Evolutionary conservation across 92 coral and sea anemone genomes (phyloP).

Genomic region (Phenganax stokvisi): DNA sequence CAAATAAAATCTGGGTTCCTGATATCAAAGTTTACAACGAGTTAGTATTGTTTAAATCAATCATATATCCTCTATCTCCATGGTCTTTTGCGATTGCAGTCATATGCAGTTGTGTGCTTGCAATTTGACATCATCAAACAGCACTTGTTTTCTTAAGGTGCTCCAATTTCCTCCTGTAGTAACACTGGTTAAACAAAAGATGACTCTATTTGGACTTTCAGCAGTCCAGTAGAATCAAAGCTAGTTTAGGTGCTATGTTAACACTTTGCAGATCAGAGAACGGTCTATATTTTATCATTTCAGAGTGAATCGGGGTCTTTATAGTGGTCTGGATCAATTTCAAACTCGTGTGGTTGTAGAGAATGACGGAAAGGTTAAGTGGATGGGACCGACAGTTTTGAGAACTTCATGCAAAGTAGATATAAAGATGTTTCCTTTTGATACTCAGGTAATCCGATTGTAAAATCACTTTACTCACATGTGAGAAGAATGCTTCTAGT

Average conservation of each 20-base stretch:
- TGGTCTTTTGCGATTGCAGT: background rate
- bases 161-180: too few relatives aligned
- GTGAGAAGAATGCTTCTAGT: too few relatives aligned
- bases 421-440: conserved; percentile 26
- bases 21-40: conserved; percentile 39
- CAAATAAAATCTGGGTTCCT: conserved; percentile 19
- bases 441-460: conserved; percentile 12
- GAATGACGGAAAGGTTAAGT: conserved; percentile 3
- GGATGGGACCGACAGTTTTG: conserved; percentile 34
- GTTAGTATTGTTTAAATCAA: background rate
- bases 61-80: background rate
- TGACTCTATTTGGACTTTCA: too few relatives aligned
- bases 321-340: conserved; percentile 32
- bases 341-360: conserved; percentile 19
- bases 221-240: too few relatives aligned
- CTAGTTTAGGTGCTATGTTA: too few relatives aligned
- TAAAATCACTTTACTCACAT: too few relatives aligned
- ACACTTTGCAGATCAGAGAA: too few relatives aligned
- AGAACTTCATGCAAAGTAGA: conserved; percentile 35
- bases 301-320: conserved; percentile 17
- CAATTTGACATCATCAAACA: too few relatives aligned
- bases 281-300: background rate
- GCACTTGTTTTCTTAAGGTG: too few relatives aligned
- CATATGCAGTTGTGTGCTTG: too few relatives aligned
- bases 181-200: too few relatives aligned